Conservation (phyloP, 1,140 invertebrate species). For the Dreissena polymorpha region DNA sequence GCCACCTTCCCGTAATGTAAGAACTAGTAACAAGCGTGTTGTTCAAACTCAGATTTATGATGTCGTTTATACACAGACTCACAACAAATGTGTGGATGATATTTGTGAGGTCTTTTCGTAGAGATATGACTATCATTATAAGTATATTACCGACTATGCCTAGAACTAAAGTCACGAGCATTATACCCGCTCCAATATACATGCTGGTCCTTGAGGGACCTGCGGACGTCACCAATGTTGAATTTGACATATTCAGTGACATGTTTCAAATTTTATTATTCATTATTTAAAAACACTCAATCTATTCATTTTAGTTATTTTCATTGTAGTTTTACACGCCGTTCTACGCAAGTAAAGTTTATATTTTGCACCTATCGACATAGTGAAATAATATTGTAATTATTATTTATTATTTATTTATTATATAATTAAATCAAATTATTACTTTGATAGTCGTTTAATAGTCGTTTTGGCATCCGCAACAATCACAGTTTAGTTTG, state of each 20-base stretch:
- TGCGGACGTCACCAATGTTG: background rate
- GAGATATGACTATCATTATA: constrained; percentile 69
- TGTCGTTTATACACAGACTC: constrained; percentile 79
- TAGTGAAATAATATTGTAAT: no score
- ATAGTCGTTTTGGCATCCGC: no score
- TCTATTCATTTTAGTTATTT: no score
- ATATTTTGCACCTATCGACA: no score
- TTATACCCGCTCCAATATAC: constrained; percentile 70
- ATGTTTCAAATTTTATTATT: background rate
- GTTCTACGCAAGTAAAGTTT: no score
- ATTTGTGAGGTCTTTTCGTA: constrained; percentile 71
- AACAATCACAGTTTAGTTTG: no score
- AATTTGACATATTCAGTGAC: background rate
- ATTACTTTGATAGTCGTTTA: no score
- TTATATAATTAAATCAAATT: no score
- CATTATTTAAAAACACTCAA: background rate
- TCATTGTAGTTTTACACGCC: no score
- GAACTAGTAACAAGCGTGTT: constrained; percentile 78
- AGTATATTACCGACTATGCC: constrained; percentile 75
- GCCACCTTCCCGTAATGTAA: constrained; percentile 75
- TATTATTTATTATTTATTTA: no score
- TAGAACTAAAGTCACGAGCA: constrained; percentile 68
- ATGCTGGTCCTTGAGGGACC: constrained; percentile 67
- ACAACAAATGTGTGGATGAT: constrained; percentile 78
- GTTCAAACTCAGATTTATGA: constrained; percentile 76